These are phyloP conservation scores for Thalassarche chlororhynchos DNA, from an alignment of 2,113 vertebrate genomes.

Conservation along the genomic window DNA sequence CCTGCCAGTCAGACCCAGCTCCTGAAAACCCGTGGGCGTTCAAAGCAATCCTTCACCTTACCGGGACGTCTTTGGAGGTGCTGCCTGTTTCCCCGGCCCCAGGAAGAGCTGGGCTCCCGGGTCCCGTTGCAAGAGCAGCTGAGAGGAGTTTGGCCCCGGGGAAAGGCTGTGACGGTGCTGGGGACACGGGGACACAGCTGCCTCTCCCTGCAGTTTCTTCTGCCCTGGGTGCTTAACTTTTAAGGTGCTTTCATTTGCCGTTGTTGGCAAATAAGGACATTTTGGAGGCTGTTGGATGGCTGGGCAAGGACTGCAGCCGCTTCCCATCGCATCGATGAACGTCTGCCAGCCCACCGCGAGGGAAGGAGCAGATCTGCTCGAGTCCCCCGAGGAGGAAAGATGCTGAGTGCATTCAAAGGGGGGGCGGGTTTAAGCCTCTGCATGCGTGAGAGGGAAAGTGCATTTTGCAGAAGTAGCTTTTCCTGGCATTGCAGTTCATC, in stretches of 20 bases:
- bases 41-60: neutral
- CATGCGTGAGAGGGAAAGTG: neutral
- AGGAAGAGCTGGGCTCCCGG: neutral
- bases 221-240: neutral
- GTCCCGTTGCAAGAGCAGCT: neutral
- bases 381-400: neutral
- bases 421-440: neutral
- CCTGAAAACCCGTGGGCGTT: fast-evolving
- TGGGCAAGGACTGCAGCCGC: neutral
- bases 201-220: neutral
- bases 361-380: neutral
- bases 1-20: neutral
- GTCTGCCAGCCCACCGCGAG: neutral
- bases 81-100: neutral
- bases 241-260: neutral
- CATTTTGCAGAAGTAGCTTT: neutral
- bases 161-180: neutral
- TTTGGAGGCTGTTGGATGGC: neutral
- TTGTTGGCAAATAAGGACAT: neutral
- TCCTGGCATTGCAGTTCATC: neutral
- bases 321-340: neutral
- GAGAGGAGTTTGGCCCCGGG: neutral
- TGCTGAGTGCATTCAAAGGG: neutral
- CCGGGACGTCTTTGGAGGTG: neutral
- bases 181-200: neutral